A percentile compares a stretch with the other conserved stretches of the same genome.
Evolutionary conservation across 2,113 vertebrate genomes (phyloP).

Genomic region (Cryptotis parvus): DNA sequence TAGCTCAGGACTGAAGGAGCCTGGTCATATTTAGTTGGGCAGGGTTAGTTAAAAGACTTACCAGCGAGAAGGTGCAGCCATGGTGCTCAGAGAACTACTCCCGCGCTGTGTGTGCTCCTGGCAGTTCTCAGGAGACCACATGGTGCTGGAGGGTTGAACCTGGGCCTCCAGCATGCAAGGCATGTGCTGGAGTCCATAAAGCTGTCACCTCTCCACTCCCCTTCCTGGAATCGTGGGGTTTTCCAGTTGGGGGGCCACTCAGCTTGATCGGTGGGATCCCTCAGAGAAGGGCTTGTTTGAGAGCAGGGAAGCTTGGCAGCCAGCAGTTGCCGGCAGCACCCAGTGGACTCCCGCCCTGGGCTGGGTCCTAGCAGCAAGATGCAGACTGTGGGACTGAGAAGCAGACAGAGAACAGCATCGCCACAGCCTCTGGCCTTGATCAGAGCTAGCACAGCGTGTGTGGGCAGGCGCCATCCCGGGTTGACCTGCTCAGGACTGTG

Average conservation of each 20-base stretch:
- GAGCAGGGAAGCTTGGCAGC: not conserved
- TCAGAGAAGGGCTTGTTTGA: not conserved
- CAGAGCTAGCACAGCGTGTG: not conserved
- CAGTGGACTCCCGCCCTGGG: no score
- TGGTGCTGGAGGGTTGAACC: no score
- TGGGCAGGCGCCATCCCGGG: no score
- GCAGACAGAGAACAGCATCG: not conserved
- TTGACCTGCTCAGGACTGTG: no score
- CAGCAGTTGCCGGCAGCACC: not conserved
- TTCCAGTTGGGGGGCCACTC: not conserved
- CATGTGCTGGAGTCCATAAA: not conserved
- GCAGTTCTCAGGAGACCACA: no score
- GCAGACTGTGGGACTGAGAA: not conserved
- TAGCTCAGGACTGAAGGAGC: not conserved
- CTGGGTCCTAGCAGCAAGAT: conserved; percentile 20
- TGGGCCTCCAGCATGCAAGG: no score
- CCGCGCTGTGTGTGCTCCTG: no score
- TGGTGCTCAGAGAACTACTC: no score
- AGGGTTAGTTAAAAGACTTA: no score
- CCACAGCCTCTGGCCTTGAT: not conserved
- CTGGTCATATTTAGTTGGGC: not conserved
- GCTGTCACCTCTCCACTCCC: not conserved
- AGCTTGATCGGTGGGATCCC: not conserved
- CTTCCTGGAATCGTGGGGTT: not conserved
- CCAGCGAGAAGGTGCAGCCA: no score